A percentile compares a stretch with the other conserved stretches of the same genome.
phyloP scores from a whole-genome alignment of 2,888 invertebrate genomes.

The Caenorhabditis sp. region DNA sequence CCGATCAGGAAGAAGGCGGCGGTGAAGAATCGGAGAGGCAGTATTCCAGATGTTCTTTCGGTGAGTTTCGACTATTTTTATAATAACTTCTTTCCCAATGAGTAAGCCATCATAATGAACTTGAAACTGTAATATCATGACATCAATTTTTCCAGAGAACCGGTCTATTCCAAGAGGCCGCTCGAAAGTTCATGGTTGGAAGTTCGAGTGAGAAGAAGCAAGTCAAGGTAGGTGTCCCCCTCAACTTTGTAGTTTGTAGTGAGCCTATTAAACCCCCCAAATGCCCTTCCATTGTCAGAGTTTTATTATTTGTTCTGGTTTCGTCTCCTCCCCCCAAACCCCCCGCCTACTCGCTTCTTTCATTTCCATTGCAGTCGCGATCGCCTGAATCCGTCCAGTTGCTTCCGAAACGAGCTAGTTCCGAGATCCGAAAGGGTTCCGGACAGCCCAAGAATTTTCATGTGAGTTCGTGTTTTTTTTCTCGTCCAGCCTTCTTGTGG shows the following conservation, averaged over 20 bases:
- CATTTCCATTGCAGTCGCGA: conserved; percentile 60
- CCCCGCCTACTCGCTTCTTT: conserved; percentile 14
- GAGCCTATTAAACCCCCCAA: neutral
- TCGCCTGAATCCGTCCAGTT: conserved; percentile 74
- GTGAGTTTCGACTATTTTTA: conserved; percentile 42
- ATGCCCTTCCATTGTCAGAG: conserved; percentile 42
- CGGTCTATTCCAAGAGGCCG: conserved; percentile 76
- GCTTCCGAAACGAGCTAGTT: conserved; percentile 68
- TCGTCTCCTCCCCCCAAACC: neutral
- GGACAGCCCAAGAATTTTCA: conserved; percentile 71
- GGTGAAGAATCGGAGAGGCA: conserved; percentile 70
- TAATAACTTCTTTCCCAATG: too few species aligned
- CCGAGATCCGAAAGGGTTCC: conserved; percentile 64
- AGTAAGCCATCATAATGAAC: too few species aligned
- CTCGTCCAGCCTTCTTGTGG: neutral
- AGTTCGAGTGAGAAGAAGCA: conserved; percentile 62
- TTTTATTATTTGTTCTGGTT: conserved; percentile 15
- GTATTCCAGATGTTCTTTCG: conserved; percentile 74
- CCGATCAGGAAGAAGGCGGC: conserved; percentile 65
- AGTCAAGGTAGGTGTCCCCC: conserved; percentile 29
- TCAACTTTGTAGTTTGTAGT: conserved; percentile 34
- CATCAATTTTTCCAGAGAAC: conserved; percentile 56
- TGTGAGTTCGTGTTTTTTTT: conserved; percentile 63
- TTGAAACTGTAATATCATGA: neutral
- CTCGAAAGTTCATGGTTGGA: conserved; percentile 74